phyloP scores from a whole-genome alignment of 2,797 vertebrate genomes.

The Tragelaphus eurycerus region DNA sequence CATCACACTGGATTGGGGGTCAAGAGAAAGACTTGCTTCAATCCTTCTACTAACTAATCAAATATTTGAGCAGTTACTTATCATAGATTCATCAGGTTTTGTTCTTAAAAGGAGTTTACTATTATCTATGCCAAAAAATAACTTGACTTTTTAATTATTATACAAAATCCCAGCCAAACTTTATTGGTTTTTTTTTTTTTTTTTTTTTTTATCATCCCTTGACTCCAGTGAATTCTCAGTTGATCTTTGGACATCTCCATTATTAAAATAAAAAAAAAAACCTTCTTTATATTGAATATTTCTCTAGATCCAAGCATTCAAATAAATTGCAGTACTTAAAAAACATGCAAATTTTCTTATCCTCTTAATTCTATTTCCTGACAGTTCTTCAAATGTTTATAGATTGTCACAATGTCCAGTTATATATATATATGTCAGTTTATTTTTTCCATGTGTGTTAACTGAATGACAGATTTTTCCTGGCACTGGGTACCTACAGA shows the following conservation, averaged over 20 bases:
- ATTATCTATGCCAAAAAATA: neutral
- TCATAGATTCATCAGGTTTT: neutral
- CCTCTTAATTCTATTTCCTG: neutral
- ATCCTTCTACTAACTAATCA: neutral
- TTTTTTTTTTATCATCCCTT: too few species aligned
- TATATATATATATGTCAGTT: neutral
- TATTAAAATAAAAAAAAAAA: slow-evolving; percentile 10
- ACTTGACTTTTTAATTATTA: slow-evolving; percentile 37
- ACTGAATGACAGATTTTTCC: neutral
- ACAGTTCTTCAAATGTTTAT: neutral
- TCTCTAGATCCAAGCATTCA: neutral
- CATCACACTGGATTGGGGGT: neutral
- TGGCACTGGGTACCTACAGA: neutral
- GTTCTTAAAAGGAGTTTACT: neutral
- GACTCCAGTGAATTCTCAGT: neutral
- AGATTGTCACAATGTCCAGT: neutral
- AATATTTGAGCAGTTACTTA: neutral
- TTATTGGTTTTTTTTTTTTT: too few species aligned
- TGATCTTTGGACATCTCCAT: neutral
- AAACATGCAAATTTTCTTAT: neutral
- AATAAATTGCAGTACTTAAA: neutral
- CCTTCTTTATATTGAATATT: neutral
- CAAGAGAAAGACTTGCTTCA: neutral
- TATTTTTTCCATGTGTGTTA: neutral
- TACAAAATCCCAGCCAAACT: slow-evolving; percentile 1